phyloP scores from a whole-genome alignment of 2,888 invertebrate species.

The Ceratothoa steindachneri region DNA sequence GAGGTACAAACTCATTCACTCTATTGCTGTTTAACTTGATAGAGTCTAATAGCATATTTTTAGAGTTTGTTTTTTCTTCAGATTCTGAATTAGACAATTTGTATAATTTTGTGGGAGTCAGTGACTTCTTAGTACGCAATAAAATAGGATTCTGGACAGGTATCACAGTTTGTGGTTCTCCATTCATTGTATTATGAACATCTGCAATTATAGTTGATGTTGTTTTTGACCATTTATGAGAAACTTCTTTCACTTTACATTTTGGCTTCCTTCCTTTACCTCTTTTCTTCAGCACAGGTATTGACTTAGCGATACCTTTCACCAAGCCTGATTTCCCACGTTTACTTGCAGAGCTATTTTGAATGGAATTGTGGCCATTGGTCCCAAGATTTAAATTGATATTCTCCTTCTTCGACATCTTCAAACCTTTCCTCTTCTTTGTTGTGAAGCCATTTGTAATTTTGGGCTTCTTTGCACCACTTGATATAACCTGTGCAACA shows the following conservation, averaged over 20 bases:
- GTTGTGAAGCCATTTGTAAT: neutral
- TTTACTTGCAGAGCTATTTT: neutral
- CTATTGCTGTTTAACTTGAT: neutral
- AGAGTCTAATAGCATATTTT: neutral
- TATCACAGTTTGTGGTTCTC: constrained; percentile 42
- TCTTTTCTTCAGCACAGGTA: constrained; percentile 6
- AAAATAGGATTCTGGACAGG: constrained; percentile 26
- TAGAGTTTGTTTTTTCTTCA: neutral
- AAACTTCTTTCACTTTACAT: constrained; percentile 2
- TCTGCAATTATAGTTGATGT: constrained; percentile 42
- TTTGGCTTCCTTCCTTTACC: constrained; percentile 30
- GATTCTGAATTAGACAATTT: constrained; percentile 1
- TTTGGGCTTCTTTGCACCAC: neutral
- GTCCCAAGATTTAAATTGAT: neutral
- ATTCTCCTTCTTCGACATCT: constrained; percentile 8
- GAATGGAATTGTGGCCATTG: neutral
- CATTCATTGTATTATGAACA: constrained; percentile 47
- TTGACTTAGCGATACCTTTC: neutral
- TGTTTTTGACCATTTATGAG: constrained; percentile 37
- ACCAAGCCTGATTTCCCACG: neutral
- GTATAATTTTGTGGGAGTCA: too few relatives aligned
- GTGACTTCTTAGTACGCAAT: constrained; percentile 26
- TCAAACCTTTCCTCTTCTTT: constrained; percentile 7
- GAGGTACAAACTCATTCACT: neutral
- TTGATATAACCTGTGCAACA: neutral